Evolutionary conservation across 2,888 invertebrate genomes (phyloP), one percentile per base, ranked within the genome.

Genomic region (Horisme vitalbata): DNA sequence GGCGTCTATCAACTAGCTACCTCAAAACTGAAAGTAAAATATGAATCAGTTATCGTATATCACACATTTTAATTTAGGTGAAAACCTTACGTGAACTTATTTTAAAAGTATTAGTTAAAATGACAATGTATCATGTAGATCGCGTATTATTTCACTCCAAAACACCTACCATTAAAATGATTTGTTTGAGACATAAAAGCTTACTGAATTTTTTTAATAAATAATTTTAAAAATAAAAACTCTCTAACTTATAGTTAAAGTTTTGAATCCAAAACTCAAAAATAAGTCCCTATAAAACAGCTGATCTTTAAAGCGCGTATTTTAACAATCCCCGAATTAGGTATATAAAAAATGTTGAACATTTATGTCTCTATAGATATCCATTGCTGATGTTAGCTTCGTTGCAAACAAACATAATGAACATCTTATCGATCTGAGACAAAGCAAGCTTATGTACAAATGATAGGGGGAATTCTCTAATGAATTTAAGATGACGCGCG

Each of bases 181-280:
- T 67, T 68, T 75, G 69, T 82, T 82, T 79, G 79, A 79, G 82
- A 84, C 79, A 72, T 71, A 62, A 57, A 70, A 70, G 68, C 67
- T 72, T 70, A 75, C 65, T 65, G 75, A 72, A 67, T 61, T 71
- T 73, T n/a, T 76, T 69, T 74, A 86, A 87, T 85, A 86, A 87
- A 87, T 87, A 85, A 69, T 77, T 45, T 65, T 71, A 70, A 72
- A 75, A 70, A 57, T 46, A 55, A 63, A 63, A 84, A 79, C 77
- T 76, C 80, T 83, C 80, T 86, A 89, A 89, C 89, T 89, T 87
- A 89, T 88, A 87, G 85, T 88, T 85, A 87, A 84, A 88, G 89
- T 89, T 89, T 89, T 89, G 88, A 79, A 79, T 79, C 75, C 88
- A 89, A 89, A 89, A 89, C 89, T 82, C 83, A 88, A 86, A 52